These are phyloP conservation scores for Cephus spinipes DNA, from an alignment of 2,888 invertebrate genomes.

Conservation along the genomic window DNA sequence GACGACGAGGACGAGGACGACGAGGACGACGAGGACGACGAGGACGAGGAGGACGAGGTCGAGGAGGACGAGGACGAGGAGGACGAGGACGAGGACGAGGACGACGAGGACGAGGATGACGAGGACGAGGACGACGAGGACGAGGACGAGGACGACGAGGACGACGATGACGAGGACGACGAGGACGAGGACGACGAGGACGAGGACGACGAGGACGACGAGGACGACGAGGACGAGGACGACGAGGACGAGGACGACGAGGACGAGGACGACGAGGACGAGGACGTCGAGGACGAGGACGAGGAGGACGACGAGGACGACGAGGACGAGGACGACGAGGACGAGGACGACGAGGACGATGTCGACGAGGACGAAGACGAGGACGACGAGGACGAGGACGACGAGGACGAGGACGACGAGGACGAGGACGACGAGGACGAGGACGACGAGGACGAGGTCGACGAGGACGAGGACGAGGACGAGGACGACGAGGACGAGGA, in stretches of 20 bases:
- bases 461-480: neutral
- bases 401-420: conserved; percentile 2
- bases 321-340: neutral
- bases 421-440: conserved; percentile 2
- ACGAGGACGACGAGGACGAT: neutral
- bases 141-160: neutral
- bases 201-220: neutral
- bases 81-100: too few species aligned
- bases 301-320: neutral
- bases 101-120: too few species aligned
- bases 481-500: conserved; percentile 4
- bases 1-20: conserved; percentile 12
- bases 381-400: neutral
- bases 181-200: neutral
- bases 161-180: neutral
- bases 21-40: conserved; percentile 9
- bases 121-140: neutral
- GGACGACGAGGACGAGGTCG: neutral
- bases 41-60: conserved; percentile 6
- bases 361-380: too few species aligned
- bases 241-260: neutral
- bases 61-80: neutral
- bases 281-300: neutral
- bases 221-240: neutral
- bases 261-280: neutral